Evolutionary conservation across 2,888 invertebrate species (phyloP).

Genomic region (Epinotia nisella): DNA sequence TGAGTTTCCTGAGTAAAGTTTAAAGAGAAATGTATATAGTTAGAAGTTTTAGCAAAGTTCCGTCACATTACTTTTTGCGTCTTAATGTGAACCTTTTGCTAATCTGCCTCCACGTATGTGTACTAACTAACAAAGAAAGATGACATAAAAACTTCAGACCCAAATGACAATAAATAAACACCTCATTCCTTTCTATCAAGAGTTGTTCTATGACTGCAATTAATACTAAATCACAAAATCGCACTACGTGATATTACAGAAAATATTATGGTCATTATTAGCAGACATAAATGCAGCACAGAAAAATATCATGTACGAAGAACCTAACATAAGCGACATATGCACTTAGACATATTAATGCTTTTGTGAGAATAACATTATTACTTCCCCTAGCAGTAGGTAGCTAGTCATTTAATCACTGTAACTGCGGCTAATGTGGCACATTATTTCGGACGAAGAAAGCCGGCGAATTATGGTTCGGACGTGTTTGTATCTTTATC

Average conservation of each 20-base stretch:
- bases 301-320: not conserved
- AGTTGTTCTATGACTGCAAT: no score
- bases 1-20: not conserved
- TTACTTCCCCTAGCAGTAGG: slow-evolving; percentile 68
- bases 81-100: no score
- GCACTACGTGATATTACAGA: no score
- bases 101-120: no score
- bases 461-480: slow-evolving; percentile 71
- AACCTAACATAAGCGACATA: slow-evolving; percentile 14
- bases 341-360: slow-evolving; percentile 53
- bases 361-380: slow-evolving; percentile 63
- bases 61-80: no score
- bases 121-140: no score
- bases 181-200: no score
- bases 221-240: no score
- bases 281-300: not conserved
- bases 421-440: slow-evolving; percentile 79
- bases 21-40: not conserved
- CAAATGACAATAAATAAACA: no score
- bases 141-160: no score
- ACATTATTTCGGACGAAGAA: slow-evolving; percentile 79
- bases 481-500: slow-evolving; percentile 62
- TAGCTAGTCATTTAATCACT: slow-evolving; percentile 79
- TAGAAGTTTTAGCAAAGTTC: not conserved
- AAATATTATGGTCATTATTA: not conserved